These are phyloP conservation scores for Neosilurus mollespiculum DNA, from an alignment of 2,797 vertebrate species.

Conservation along the genomic window DNA sequence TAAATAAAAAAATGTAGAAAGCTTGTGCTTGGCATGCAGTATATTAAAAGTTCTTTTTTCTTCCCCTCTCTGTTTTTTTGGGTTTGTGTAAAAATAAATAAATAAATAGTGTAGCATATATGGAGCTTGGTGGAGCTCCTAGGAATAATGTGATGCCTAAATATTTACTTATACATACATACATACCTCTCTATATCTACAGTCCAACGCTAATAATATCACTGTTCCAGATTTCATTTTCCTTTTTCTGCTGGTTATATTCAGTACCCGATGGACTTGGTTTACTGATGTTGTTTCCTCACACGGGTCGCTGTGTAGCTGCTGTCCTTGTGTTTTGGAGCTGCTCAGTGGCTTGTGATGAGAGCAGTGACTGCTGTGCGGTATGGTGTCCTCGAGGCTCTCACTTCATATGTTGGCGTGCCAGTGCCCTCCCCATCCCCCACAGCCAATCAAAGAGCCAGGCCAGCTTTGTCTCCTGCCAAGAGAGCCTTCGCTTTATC, in stretches of 20 bases:
- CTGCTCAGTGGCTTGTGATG: conserved; percentile 15
- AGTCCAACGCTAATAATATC: not conserved
- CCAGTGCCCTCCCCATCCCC: conserved; percentile 70
- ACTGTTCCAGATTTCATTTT: not conserved
- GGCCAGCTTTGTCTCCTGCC: conserved; percentile 85
- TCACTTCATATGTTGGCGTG: conserved; percentile 65
- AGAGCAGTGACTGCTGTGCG: conserved; percentile 42
- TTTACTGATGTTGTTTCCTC: not conserved
- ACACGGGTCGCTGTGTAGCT: not conserved
- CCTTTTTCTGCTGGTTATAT: not conserved
- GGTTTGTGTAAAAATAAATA: too few species aligned
- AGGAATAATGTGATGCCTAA: not conserved
- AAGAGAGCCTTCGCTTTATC: conserved; percentile 88
- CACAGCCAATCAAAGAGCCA: conserved; percentile 81
- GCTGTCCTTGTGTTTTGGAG: conserved; percentile 6
- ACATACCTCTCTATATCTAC: not conserved
- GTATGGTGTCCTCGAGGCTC: conserved; percentile 56
- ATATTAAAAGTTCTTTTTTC: not conserved
- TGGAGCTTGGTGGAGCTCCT: not conserved
- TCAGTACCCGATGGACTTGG: not conserved
- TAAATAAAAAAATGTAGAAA: not conserved
- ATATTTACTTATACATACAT: too few species aligned
- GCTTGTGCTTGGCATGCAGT: too few species aligned
- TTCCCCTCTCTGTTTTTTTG: not conserved
- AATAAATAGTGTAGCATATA: not conserved